Percentiles rank a stretch among this genome's conserved stretches.
phyloP scores from a whole-genome alignment of 2,797 vertebrate species.

The Sparidentex hasta region DNA sequence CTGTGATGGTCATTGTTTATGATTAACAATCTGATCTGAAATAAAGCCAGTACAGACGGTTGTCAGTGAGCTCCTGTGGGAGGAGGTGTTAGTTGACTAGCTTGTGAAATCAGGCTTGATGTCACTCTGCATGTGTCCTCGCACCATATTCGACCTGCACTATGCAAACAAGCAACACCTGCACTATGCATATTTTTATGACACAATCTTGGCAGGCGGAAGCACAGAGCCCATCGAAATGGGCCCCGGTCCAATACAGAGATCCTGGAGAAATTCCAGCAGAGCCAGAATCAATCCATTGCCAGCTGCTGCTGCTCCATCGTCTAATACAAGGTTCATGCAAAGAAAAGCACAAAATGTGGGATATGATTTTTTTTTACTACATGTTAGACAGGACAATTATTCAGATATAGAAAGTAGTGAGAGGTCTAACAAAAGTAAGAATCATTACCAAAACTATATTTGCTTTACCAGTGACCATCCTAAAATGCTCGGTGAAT shows the following conservation, averaged over 20 bases:
- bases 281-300: conserved; percentile 41
- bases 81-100: background rate
- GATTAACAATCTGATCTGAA: conserved; percentile 13
- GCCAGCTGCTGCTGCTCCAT: conserved; percentile 45
- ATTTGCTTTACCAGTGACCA: too few species aligned
- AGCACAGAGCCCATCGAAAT: conserved; percentile 25
- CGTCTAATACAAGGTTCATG: conserved; percentile 11
- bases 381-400: background rate
- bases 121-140: conserved; percentile 20
- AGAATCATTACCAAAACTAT: background rate
- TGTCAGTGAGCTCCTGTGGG: background rate
- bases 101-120: conserved; percentile 44
- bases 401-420: background rate
- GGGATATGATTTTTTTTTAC: background rate
- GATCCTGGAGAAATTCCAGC: conserved; percentile 49
- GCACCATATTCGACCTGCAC: conserved; percentile 40
- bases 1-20: conserved; percentile 8
- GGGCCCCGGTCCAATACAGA: conserved; percentile 21
- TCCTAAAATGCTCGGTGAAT: background rate
- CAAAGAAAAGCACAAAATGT: background rate
- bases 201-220: conserved; percentile 54
- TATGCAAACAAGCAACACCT: conserved; percentile 52
- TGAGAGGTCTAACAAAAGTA: background rate
- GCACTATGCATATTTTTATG: conserved; percentile 46
- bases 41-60: background rate